Evolutionary conservation across 2,888 invertebrate species (phyloP), one percentile per base, ranked within the genome.

Genomic region (Rhingia rostrata): DNA sequence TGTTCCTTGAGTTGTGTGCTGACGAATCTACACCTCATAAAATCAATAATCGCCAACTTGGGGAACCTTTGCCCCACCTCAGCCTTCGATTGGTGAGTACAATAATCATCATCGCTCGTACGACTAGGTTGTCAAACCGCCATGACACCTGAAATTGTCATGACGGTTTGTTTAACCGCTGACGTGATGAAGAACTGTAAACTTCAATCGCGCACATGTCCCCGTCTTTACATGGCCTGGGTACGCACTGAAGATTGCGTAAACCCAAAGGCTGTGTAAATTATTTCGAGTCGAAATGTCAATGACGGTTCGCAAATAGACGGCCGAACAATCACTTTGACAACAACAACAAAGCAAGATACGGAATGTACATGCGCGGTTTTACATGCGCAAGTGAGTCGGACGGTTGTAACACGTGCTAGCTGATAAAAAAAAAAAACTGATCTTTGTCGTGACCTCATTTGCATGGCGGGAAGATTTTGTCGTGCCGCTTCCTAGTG

Each of bases 281-380:
- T 70, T 61, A 32, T 72, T 72, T 72, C 61, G 43, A 47, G 72
- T 67, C 77, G 60, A 82, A 77, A 77, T 77, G 77, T 72, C 70
- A 77, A 60, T 72, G 64, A 82, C 54, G 49, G 39, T 60, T 66
- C 32, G 49, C 49, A 66, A 73, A 49, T 56, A 47, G 30, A 39
- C 22, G 47, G 56, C 7, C n/a, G n/a, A 45, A 14, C 33, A 37
- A 32, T 32, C 22, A 30, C 37, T 39, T 10, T 14, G 5, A 30
- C 10, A 6, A 7, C 60, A 45, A 47, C n/a, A 22, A 35, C 4
- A 47, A 35, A n/a, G 10, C 4, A 9, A 32, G 14, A 37, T 47
- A 47, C 35, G 22, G 14, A 45, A 61, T 41, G 22, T 47, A 30
- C 47, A 4, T 4, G n/a, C 30, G 58, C 41, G 54, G 35, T 54